A percentile compares a stretch with the other conserved stretches of the same genome.
These are phyloP conservation scores for Bellardia pandia DNA, from an alignment of 2,888 invertebrate species.

Conservation along the genomic window DNA sequence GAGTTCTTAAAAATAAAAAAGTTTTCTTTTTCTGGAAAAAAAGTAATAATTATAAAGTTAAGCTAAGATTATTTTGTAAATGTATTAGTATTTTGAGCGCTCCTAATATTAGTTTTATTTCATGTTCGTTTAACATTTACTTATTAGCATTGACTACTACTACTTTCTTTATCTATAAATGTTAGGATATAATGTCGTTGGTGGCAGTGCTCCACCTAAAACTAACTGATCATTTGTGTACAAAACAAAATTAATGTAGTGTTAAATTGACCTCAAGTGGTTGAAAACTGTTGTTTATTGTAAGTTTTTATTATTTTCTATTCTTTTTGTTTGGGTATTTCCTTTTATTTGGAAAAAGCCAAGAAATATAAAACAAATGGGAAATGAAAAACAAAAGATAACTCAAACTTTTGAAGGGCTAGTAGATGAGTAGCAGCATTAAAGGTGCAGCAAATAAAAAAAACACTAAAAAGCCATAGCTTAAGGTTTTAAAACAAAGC, in stretches of 20 bases:
- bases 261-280: conserved; percentile 71
- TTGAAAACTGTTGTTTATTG: conserved; percentile 64
- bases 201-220: conserved; percentile 1
- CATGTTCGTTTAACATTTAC: conserved; percentile 9
- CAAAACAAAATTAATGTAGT: conserved; percentile 67
- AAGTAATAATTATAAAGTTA: background rate
- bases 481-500: background rate
- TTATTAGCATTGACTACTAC: background rate
- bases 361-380: background rate
- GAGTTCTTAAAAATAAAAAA: no score
- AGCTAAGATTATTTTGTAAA: background rate
- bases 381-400: background rate
- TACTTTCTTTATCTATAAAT: background rate
- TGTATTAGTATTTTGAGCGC: background rate
- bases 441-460: background rate
- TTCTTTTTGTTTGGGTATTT: background rate
- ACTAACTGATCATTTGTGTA: conserved; percentile 38
- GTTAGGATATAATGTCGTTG: background rate
- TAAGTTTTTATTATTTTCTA: conserved; percentile 10
- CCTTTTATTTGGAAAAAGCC: background rate
- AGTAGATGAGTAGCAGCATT: no score
- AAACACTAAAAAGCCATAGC: background rate
- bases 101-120: background rate
- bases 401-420: no score
- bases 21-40: background rate